Evolutionary conservation across 2,113 vertebrate species (phyloP).

Genomic region (Oreocharis arfaki): DNA sequence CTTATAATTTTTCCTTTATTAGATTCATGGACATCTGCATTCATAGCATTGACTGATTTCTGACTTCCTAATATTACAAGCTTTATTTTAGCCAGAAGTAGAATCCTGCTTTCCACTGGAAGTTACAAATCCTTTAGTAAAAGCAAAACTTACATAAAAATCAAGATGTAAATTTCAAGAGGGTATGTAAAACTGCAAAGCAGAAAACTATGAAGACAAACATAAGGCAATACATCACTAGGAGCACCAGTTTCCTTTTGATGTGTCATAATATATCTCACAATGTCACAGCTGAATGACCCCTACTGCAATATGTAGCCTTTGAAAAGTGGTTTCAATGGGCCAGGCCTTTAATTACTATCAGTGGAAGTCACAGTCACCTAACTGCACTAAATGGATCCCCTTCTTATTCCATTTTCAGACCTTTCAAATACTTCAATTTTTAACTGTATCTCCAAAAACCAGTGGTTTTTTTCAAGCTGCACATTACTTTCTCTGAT

Average conservation of each 20-base stretch:
- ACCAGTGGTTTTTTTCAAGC: not conserved
- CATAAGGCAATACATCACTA: not conserved
- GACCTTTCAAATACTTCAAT: not conserved
- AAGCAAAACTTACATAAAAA: not conserved
- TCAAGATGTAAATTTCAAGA: not conserved
- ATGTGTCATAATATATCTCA: not conserved
- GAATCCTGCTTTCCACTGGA: not conserved
- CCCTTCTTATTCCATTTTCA: not conserved
- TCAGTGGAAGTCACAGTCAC: not conserved
- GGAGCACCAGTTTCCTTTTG: not conserved
- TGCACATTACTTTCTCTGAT: not conserved
- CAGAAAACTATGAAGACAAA: not conserved
- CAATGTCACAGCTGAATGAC: not conserved
- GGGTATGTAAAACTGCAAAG: not conserved
- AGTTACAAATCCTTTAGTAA: not conserved
- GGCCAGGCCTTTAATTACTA: not conserved
- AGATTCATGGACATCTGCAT: not conserved
- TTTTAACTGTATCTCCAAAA: not conserved
- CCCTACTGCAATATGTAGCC: not conserved
- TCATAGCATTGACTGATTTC: not conserved
- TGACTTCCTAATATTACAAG: not conserved
- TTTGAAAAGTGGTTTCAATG: not conserved
- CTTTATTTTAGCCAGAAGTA: not conserved
- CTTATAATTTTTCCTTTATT: not conserved
- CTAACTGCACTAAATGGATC: not conserved